A percentile compares a stretch with the other conserved stretches of the same genome.
Conservation (phyloP, 2,797 vertebrate species). For the Selene dorsalis region DNA sequence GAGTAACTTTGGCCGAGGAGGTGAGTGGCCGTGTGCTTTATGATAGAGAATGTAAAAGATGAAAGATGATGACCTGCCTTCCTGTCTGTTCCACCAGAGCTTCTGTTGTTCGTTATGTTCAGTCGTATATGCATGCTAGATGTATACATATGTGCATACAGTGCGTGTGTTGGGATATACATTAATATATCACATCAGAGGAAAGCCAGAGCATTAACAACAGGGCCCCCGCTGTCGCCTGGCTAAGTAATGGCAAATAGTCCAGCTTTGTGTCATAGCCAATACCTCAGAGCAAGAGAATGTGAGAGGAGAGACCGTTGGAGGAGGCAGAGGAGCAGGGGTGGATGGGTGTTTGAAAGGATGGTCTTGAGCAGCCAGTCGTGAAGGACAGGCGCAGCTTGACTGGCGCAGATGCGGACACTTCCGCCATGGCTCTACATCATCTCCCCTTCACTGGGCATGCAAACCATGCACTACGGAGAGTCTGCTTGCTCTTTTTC, state of each 20-base stretch:
- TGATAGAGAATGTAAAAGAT: constrained; percentile 23
- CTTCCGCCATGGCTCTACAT: constrained; percentile 89
- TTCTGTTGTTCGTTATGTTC: constrained; percentile 49
- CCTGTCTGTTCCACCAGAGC: constrained; percentile 8
- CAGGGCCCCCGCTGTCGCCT: constrained; percentile 62
- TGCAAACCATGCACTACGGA: constrained; percentile 76
- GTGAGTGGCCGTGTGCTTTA: constrained; percentile 76
- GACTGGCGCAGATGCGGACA: constrained; percentile 90
- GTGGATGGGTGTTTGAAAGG: constrained; percentile 75
- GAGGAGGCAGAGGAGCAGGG: constrained; percentile 55
- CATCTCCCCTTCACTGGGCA: constrained; percentile 93
- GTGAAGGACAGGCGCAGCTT: constrained; percentile 91
- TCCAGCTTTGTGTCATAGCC: constrained; percentile 81
- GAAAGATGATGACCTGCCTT: constrained; percentile 45
- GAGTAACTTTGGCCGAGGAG: constrained; percentile 94
- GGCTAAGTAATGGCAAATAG: constrained; percentile 82
- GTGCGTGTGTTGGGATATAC: constrained; percentile 60
- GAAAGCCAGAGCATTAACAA: constrained; percentile 66
- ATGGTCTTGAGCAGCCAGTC: constrained; percentile 88
- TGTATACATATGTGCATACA: constrained; percentile 60
- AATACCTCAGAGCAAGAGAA: constrained; percentile 77
- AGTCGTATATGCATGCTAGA: constrained; percentile 41
- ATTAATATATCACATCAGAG: constrained; percentile 71
- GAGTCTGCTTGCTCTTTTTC: constrained; percentile 59
- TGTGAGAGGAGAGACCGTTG: constrained; percentile 52